phyloP scores from a whole-genome alignment of 1,140 invertebrate species.

The Halictus rubicundus region DNA sequence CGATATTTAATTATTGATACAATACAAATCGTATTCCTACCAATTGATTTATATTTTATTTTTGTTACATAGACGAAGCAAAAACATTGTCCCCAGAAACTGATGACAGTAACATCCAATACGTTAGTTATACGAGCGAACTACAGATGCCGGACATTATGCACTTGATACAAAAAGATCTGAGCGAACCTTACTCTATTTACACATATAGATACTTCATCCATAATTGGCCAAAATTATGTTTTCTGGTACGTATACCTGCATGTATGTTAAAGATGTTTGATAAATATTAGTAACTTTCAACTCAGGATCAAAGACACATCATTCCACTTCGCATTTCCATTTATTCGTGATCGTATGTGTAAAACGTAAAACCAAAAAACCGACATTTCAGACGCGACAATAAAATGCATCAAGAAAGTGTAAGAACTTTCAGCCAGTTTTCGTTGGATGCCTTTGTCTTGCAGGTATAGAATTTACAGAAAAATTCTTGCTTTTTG shows the following conservation, averaged over 20 bases:
- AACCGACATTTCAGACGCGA: not conserved
- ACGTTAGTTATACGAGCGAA: conserved; percentile 93
- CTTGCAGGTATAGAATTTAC: conserved; percentile 43
- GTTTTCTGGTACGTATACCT: conserved; percentile 91
- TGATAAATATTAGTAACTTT: not conserved
- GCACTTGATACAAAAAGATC: conserved; percentile 98
- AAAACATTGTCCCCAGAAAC: conserved; percentile 67
- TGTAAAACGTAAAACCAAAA: not conserved
- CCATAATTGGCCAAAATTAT: conserved; percentile 99
- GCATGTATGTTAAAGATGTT: not conserved
- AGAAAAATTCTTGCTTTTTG: conserved; percentile 53
- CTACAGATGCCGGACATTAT: conserved; percentile 97
- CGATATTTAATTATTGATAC: not conserved
- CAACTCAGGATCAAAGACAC: not conserved
- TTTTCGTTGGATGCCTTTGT: conserved; percentile 35
- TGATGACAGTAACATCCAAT: conserved; percentile 73
- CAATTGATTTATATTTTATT: not conserved
- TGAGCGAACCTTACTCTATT: conserved; percentile 99
- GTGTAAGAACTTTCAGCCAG: conserved; percentile 21
- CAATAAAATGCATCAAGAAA: not conserved
- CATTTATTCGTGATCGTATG: not conserved
- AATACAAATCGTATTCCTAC: not conserved
- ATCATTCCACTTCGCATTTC: not conserved
- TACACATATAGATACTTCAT: conserved; percentile 99
- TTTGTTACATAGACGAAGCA: conserved; percentile 57